phyloP scores from a whole-genome alignment of 2,113 vertebrate genomes.

The Aix galericulata region DNA sequence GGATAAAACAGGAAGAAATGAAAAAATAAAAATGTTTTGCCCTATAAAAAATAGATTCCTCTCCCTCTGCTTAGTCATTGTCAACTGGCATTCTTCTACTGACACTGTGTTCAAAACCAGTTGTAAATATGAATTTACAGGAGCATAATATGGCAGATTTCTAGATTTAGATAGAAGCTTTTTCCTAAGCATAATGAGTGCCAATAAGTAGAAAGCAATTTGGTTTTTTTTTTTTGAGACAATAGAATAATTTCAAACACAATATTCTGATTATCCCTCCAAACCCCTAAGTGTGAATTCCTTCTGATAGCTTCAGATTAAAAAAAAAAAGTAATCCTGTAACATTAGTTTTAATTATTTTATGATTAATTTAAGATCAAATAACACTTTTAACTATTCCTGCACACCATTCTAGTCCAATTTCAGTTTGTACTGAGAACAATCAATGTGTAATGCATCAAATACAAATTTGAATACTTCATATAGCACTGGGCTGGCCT shows the following conservation, averaged over 20 bases:
- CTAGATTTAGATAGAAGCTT: slow-evolving; percentile 11
- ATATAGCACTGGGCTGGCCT: background rate
- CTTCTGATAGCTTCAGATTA: background rate
- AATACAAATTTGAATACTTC: background rate
- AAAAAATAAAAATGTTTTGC: slow-evolving; percentile 12
- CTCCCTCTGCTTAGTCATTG: slow-evolving; percentile 13
- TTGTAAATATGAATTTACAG: background rate
- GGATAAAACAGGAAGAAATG: background rate
- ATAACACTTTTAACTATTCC: background rate
- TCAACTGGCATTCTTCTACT: background rate
- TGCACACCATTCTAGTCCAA: background rate
- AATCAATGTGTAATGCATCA: background rate
- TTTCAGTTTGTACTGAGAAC: background rate
- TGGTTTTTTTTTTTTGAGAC: background rate
- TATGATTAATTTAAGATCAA: background rate
- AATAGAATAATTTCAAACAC: background rate
- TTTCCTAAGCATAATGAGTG: background rate
- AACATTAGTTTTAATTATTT: background rate
- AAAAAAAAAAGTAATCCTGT: background rate
- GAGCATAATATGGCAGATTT: background rate
- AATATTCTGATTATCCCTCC: background rate
- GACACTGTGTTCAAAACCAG: background rate
- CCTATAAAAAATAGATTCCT: background rate
- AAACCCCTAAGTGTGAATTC: background rate
- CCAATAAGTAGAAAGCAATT: background rate